phyloP scores from a whole-genome alignment of 2,113 vertebrate genomes.

The Spizaetus ornatus region DNA sequence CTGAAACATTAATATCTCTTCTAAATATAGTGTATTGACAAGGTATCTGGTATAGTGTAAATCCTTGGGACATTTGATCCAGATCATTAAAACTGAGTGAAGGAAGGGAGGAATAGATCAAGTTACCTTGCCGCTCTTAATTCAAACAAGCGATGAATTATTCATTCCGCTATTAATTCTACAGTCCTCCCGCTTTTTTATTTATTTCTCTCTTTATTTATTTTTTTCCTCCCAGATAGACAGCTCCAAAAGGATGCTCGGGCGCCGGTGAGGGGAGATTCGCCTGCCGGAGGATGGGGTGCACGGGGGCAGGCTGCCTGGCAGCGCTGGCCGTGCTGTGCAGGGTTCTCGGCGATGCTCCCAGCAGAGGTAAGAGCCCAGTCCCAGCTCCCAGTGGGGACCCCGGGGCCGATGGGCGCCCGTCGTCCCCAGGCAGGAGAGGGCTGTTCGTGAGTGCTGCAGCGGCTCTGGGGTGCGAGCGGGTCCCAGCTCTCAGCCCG shows the following conservation, averaged over 20 bases:
- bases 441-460: not conserved
- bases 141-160: conserved; percentile 66
- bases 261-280: not conserved
- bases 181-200: conserved; percentile 70
- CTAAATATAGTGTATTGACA: conserved; percentile 48
- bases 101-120: conserved; percentile 78
- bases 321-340: conserved; percentile 73
- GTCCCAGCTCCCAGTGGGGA: not conserved
- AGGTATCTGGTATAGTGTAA: conserved; percentile 75
- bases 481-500: not conserved
- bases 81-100: conserved; percentile 87
- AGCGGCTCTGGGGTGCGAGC: fast-evolving
- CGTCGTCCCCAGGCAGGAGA: not conserved
- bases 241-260: not conserved
- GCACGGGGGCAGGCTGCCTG: conserved; percentile 59
- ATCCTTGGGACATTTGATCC: conserved; percentile 81
- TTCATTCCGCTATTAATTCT: conserved; percentile 78
- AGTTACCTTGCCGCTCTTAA: conserved; percentile 76
- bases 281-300: conserved; percentile 59
- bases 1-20: conserved; percentile 66
- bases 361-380: conserved; percentile 82
- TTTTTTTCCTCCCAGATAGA: conserved; percentile 1
- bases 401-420: not conserved
- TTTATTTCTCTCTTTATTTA: conserved; percentile 52
- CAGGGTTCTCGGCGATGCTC: conserved; percentile 62